Evolutionary conservation across 2,888 invertebrate species (phyloP).

Genomic region (Poecilobothrus nobilitatus): DNA sequence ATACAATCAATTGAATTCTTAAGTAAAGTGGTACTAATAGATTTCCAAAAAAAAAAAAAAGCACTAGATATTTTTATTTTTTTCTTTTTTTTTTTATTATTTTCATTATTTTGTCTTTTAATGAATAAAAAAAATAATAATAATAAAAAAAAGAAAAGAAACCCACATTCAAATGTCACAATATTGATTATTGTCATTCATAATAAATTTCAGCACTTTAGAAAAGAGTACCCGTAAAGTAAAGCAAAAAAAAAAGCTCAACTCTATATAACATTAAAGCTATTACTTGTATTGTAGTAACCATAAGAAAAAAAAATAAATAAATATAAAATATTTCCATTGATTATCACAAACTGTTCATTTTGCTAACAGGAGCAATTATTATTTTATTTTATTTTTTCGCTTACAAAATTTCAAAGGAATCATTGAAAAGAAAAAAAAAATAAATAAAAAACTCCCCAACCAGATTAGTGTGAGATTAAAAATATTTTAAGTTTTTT

Average conservation of each 20-base stretch:
- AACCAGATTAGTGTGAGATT: background rate
- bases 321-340: background rate
- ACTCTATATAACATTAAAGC: too few species aligned
- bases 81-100: too few species aligned
- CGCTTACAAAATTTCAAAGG: background rate
- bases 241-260: too few species aligned
- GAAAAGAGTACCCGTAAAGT: too few species aligned
- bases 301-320: too few species aligned
- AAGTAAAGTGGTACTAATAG: too few species aligned
- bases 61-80: too few species aligned
- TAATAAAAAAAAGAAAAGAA: background rate
- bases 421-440: background rate
- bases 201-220: background rate
- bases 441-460: background rate
- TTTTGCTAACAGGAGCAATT: constrained; percentile 3
- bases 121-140: background rate
- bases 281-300: too few species aligned
- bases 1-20: too few species aligned
- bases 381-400: background rate
- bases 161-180: constrained; percentile 6
- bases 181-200: constrained; percentile 4
- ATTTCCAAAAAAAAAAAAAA: too few species aligned
- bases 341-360: constrained; percentile 1
- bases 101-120: background rate
- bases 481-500: too few species aligned